phyloP scores from a whole-genome alignment of 2,113 vertebrate species.

The Pterocles orientalis region DNA sequence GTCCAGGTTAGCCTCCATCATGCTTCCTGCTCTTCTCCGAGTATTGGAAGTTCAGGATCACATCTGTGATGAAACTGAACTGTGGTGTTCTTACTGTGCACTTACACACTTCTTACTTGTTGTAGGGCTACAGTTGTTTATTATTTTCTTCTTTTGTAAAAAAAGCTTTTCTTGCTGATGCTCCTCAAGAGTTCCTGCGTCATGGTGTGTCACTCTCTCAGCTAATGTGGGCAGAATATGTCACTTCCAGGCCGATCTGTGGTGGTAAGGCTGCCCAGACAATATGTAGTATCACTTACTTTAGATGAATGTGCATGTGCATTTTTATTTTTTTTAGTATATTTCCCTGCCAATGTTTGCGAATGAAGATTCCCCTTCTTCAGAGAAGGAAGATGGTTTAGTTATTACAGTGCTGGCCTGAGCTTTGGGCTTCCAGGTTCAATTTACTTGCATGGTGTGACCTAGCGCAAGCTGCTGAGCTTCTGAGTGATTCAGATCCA shows the following conservation, averaged over 20 bases:
- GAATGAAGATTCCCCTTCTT: neutral
- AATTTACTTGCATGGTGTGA: neutral
- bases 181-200: neutral
- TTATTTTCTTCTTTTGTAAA: neutral
- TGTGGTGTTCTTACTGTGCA: neutral
- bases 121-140: neutral
- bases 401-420: neutral
- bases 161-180: neutral
- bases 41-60: neutral
- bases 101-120: neutral
- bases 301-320: neutral
- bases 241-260: neutral
- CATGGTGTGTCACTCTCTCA: neutral
- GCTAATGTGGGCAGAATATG: neutral
- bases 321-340: neutral
- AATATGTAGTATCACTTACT: neutral
- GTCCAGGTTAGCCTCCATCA: neutral
- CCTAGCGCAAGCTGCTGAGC: neutral
- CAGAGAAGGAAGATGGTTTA: neutral
- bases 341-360: neutral
- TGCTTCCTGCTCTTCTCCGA: neutral
- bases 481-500: neutral
- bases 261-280: neutral
- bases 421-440: neutral
- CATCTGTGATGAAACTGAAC: neutral